Percentiles rank a stretch among this genome's conserved stretches.
Conservation (phyloP, 2,113 vertebrate species). For the Seriola rivoliana region DNA sequence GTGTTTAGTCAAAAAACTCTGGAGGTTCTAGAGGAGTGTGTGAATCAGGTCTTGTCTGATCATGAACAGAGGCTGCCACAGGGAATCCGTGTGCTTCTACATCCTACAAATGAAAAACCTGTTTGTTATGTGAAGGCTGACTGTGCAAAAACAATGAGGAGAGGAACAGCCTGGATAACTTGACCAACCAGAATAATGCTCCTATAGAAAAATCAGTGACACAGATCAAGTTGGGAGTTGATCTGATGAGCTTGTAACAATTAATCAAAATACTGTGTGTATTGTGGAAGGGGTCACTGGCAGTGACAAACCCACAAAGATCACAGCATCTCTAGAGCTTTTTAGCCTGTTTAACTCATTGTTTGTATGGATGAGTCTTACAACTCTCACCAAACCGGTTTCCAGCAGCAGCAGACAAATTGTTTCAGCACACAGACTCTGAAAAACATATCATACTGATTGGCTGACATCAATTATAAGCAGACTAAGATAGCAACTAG, state of each 20-base stretch:
- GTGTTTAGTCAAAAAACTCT: neutral
- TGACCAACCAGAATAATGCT: neutral
- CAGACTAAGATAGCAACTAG: neutral
- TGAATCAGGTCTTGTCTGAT: neutral
- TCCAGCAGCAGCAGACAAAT: accelerated
- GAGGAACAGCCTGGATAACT: neutral
- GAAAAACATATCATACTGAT: neutral
- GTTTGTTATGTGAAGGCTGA: neutral
- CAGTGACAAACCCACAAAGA: neutral
- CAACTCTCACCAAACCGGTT: neutral
- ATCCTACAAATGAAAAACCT: neutral
- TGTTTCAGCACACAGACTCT: neutral
- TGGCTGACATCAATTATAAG: neutral
- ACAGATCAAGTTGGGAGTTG: neutral
- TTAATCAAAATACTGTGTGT: neutral
- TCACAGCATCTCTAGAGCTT: neutral
- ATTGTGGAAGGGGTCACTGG: neutral
- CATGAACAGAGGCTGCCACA: neutral
- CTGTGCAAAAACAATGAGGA: conserved; percentile 1
- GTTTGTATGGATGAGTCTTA: neutral
- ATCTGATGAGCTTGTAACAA: neutral
- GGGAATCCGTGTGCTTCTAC: neutral
- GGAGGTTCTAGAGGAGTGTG: neutral
- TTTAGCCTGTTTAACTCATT: neutral
- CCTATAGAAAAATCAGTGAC: neutral